Evolutionary conservation across 2,888 invertebrate genomes (phyloP), one percentile per base, ranked within the genome.

Genomic region (Idaea straminata): DNA sequence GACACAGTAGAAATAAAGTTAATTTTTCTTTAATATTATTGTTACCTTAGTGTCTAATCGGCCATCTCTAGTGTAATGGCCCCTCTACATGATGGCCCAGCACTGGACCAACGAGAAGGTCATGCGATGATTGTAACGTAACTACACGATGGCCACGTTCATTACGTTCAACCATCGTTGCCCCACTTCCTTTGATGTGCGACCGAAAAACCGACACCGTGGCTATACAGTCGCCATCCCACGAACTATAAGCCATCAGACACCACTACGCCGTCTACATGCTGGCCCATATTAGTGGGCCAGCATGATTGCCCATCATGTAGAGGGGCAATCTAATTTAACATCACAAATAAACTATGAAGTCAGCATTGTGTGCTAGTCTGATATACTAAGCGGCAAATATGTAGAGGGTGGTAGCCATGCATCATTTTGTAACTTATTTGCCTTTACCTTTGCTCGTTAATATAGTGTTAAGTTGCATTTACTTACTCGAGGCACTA

Each of bases 401-500:
- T 47, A 47, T 13, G 47, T 10, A 47, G 47, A 10, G 4, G 47
- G 13, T 47, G 47, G 10, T 4, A 13, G 7, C 13, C 13, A 47
- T 47, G 47, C 47, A 47, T 13, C 47, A 47, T 47, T 47, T 47
- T 47, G 7, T 47, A 6, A 13, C 47, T 47, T 47, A 47, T 47
- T 47, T 47, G 47, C 13, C 47, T 47, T 67, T 70, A 72, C 66
- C 70, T 70, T 66, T 66, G 38, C 65, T 65, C 35, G 57, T 65
- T 65, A 64, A 16, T 38, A 65, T 69, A 69, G 63, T 66, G 58
- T 72, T 74, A 69, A 69, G 68, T 70, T 79, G 76, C 76, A 80
- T 79, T 80, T 78, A 76, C 63, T 71, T 71, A 70, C 63, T 73
- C 64, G 66, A 71, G 74, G 69, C 77, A 75, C 73, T 63, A 69